These are phyloP conservation scores for Allacma fusca DNA, from an alignment of 2,888 invertebrate genomes.

Conservation along the genomic window DNA sequence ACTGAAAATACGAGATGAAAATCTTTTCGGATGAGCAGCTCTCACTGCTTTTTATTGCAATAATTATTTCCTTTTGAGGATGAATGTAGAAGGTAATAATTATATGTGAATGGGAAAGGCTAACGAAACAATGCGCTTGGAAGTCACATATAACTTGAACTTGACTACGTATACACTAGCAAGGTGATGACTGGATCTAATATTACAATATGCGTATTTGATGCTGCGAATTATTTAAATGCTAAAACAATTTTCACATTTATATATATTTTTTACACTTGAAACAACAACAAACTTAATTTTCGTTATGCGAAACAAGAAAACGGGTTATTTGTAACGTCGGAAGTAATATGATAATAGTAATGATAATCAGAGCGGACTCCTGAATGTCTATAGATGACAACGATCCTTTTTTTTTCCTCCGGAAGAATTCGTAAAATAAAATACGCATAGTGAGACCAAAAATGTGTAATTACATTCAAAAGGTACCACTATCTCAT, in stretches of 20 bases:
- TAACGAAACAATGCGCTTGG: background rate
- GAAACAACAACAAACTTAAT: background rate
- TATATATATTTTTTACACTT: background rate
- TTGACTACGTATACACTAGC: too few relatives aligned
- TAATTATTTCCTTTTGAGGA: background rate
- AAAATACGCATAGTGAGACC: slow-evolving; percentile 9
- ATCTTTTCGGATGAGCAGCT: background rate
- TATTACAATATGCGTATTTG: background rate
- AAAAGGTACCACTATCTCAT: background rate
- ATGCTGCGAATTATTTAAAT: slow-evolving; percentile 4
- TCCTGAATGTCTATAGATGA: background rate
- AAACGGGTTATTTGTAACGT: background rate
- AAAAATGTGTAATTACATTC: background rate
- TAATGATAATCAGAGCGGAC: slow-evolving; percentile 2
- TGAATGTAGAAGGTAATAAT: background rate
- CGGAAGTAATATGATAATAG: background rate
- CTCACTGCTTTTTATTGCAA: slow-evolving; percentile 1
- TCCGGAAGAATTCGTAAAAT: slow-evolving; percentile 8
- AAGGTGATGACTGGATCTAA: background rate
- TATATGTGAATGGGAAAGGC: background rate
- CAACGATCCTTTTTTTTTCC: background rate
- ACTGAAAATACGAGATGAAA: background rate
- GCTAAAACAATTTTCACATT: background rate
- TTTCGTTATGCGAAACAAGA: background rate
- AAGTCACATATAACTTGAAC: too few relatives aligned